Evolutionary conservation across 2,888 invertebrate species (phyloP), one percentile per base, ranked within the genome.

Genomic region (Ophraella communa): DNA sequence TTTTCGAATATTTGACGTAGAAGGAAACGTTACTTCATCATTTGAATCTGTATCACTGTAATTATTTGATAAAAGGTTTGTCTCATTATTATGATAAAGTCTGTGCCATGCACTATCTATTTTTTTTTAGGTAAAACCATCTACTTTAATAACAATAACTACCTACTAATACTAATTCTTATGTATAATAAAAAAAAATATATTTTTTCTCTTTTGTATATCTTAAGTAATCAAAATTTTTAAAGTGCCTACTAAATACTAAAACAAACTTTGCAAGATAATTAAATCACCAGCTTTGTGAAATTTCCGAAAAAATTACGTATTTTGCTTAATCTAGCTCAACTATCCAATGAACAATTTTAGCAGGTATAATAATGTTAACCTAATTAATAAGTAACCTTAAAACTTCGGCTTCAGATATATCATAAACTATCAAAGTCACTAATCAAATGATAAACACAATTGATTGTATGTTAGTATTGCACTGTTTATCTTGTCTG

Each of bases 371-470:
- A n/a, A 35, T 14, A 35, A 55, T 35, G 24, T 55, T 55, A 44
- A 44, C 55, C 21, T 24, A 55, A 55, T 42, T 44, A 54, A 21
- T 42, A 54, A 42, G 42, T 54, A 14, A 44, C 44, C 42, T 42
- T 55, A 44, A 44, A 39, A 17, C 47, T 21, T 58, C 21, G 44
- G 7, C 33, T 35, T 20, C 33, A 33, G 39, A 49, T 39, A 39
- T 58, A 45, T 18, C 4, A 33, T 33, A 11, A 3, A 56, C 49
- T 39, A 59, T 59, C 59, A 51, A 49, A 59, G 59, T 59, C 42
- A 24, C 35, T 44, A 59, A 59, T 59, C 59, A 42, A 59, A 59
- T 59, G 51, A 52, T 27, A 17, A 52, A 59, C 59, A 17, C 59
- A 44, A 59, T 59, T 57, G 57, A 33, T 47, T 47, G 39, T 57